Percentiles rank a stretch among this genome's conserved stretches.
These are phyloP conservation scores for Lydus trimaculatus DNA, from an alignment of 2,888 invertebrate species.

Conservation along the genomic window DNA sequence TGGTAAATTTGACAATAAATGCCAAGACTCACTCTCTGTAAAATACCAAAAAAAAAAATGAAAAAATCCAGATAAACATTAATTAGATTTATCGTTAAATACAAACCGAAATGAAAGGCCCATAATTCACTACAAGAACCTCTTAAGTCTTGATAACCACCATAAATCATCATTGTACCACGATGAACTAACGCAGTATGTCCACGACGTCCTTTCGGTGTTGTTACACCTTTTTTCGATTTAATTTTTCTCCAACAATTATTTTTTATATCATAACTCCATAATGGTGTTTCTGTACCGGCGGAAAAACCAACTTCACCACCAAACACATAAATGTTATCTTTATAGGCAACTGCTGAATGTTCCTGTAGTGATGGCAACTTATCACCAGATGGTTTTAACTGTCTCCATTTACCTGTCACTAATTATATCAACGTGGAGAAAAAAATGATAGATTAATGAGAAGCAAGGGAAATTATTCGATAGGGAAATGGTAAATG, in stretches of 20 bases:
- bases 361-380: slow-evolving; percentile 88
- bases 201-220: slow-evolving; percentile 81
- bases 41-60: slow-evolving; percentile 25
- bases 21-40: slow-evolving; percentile 85
- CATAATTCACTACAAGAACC: slow-evolving; percentile 87
- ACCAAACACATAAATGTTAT: slow-evolving; percentile 83
- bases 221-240: slow-evolving; percentile 64
- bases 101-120: slow-evolving; percentile 85
- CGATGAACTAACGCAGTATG: slow-evolving; percentile 83
- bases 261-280: slow-evolving; percentile 78
- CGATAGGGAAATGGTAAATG: background rate
- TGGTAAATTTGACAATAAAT: slow-evolving; percentile 63
- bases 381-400: slow-evolving; percentile 72
- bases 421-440: slow-evolving; percentile 62
- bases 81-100: background rate
- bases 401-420: slow-evolving; percentile 76
- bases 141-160: slow-evolving; percentile 84
- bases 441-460: background rate
- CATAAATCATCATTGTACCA: slow-evolving; percentile 83
- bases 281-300: slow-evolving; percentile 81
- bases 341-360: slow-evolving; percentile 79
- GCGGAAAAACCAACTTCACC: slow-evolving; percentile 83
- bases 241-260: slow-evolving; percentile 69
- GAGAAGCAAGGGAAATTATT: background rate
- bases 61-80: slow-evolving; percentile 3